phyloP scores from a whole-genome alignment of 2,797 vertebrate genomes.

The Balearica regulorum region DNA sequence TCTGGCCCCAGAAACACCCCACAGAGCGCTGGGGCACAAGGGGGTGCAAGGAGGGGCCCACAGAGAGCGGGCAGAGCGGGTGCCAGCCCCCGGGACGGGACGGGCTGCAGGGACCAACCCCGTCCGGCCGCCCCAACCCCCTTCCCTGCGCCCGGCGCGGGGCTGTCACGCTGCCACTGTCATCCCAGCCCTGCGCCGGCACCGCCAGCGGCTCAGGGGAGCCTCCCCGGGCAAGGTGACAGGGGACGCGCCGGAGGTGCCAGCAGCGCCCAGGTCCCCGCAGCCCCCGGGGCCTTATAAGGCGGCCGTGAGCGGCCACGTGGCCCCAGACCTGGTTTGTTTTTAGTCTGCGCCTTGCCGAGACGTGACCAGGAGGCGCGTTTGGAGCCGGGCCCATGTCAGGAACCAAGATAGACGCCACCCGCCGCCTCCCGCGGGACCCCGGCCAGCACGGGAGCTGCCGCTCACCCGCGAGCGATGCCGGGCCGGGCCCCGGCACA shows the following conservation, averaged over 20 bases:
- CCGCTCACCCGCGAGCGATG: neutral
- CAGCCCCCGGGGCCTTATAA: neutral
- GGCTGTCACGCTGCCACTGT: too few species aligned
- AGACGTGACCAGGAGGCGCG: slow-evolving; percentile 2
- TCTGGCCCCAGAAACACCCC: neutral
- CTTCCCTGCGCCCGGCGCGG: rapidly evolving
- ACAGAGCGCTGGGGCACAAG: rapidly evolving
- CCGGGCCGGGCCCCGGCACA: neutral
- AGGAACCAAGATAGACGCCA: slow-evolving; percentile 17
- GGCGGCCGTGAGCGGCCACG: neutral
- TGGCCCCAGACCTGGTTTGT: slow-evolving; percentile 20
- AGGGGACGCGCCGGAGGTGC: neutral
- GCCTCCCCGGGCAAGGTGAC: neutral
- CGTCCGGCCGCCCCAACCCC: rapidly evolving
- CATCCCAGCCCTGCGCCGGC: rapidly evolving
- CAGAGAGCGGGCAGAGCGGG: rapidly evolving
- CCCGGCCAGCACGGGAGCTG: neutral
- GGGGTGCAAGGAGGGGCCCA: neutral
- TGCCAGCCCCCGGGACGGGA: neutral
- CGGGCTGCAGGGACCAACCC: neutral
- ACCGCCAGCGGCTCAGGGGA: neutral
- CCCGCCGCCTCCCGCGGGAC: neutral
- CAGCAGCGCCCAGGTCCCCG: neutral
- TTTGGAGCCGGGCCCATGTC: slow-evolving; percentile 22
- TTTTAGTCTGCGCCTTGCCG: neutral